Conservation (phyloP, 2,797 vertebrate species). For the Rhinoraja longicauda region DNA sequence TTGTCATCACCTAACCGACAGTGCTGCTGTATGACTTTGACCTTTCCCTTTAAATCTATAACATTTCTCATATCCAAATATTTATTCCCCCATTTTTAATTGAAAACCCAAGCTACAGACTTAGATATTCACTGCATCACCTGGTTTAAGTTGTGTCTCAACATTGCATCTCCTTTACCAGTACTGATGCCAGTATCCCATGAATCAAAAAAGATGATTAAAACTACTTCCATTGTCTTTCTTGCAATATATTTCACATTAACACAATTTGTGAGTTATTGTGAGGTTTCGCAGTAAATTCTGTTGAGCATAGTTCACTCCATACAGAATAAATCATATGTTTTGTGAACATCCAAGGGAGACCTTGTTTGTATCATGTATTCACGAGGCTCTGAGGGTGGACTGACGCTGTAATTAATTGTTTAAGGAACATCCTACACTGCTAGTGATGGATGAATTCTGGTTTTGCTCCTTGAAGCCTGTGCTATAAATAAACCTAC, state of each 20-base stretch:
- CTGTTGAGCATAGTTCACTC: neutral
- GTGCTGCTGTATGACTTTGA: no score
- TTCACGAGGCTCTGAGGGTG: neutral
- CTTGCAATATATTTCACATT: neutral
- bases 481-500: constrained; percentile 11
- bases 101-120: no score
- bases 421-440: neutral
- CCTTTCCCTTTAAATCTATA: no score
- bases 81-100: no score
- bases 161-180: neutral
- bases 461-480: constrained; percentile 3
- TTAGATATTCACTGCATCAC: neutral
- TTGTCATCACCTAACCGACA: no score
- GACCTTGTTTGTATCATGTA: neutral
- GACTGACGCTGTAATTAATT: constrained; percentile 1
- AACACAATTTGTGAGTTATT: neutral
- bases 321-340: neutral
- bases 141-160: neutral
- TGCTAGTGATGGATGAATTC: neutral
- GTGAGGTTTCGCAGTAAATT: neutral
- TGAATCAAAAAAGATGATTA: neutral
- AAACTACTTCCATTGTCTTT: neutral
- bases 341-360: neutral
- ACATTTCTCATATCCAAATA: no score
- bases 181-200: neutral